phyloP scores from a whole-genome alignment of 2,113 vertebrate genomes.

The Hemiscyllium ocellatum region DNA sequence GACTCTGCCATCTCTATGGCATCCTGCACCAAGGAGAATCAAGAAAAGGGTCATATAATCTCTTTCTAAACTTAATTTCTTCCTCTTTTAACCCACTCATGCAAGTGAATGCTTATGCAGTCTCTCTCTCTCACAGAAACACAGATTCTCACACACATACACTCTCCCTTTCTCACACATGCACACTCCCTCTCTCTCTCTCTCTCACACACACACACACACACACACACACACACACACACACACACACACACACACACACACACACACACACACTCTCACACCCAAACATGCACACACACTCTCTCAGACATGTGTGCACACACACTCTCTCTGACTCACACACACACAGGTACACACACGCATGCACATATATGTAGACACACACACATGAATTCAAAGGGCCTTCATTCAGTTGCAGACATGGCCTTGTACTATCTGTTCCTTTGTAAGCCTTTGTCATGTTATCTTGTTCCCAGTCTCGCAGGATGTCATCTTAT shows the following conservation, averaged over 20 bases:
- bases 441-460: conserved; percentile 47
- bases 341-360: background rate
- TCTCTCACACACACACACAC: no score
- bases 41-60: background rate
- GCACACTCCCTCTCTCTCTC: background rate
- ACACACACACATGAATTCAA: background rate
- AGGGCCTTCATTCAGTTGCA: background rate
- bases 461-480: conserved; percentile 46
- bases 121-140: background rate
- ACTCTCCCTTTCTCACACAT: background rate
- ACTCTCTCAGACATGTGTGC: no score
- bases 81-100: background rate
- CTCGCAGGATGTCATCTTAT: conserved; percentile 60
- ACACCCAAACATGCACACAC: no score
- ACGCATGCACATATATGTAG: background rate
- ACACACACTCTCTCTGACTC: no score
- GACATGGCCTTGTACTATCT: background rate
- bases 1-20: background rate
- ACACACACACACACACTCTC: no score
- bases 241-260: no score
- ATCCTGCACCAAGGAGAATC: background rate
- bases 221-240: no score
- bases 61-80: background rate
- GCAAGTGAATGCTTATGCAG: background rate
- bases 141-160: background rate